Base-by-base conservation (phyloP, 1,140 invertebrate genomes). In the Idris sp. region DNA sequence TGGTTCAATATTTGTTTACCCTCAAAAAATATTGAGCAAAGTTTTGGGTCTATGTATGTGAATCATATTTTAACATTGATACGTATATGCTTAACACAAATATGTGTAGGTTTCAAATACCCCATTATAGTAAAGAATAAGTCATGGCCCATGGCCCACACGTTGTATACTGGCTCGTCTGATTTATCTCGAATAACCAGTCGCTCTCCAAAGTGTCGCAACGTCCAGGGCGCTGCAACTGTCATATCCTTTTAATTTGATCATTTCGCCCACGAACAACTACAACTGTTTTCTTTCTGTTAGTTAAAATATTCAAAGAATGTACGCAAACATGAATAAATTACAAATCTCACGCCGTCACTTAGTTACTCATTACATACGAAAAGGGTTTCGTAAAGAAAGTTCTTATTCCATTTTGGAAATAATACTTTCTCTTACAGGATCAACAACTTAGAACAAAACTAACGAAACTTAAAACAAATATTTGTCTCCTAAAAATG, bases 301-400 rank as follows among this genome's bases (percentile, higher is more conserved):
- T 71, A 64, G 73, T 4, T 31, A 28, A 61, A 40, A 67, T 62
- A 80, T 74, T 76, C 76, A 26, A 48, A 75, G 80, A 80, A 80
- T 80, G 65, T 65, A 71, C 58, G 41, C 44, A 16, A 65, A 18
- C 11, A 9, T 5, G 41, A 69, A 59, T 69, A 28, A 25, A 53
- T 69, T 59, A 69, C 43, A 35, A 14, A 44, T 64, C 22, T 44
- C 11, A 5, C 19, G 22, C 14, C 22, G 14, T 33, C 40, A 41
- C 38, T 9, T 58, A 31, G 36, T 38, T 46, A 59, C 48, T 59
- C 31, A 38, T 36, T 6, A 2, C 3, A 36, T 46, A 38, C 10
- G 19, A 14, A 18, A 31, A 48, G 33, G 40, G 40, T 40, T 61
- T 4, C 36, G 36, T 22, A 38, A 48, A 40, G 44, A 61, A 49